Evolutionary conservation across 2,888 invertebrate genomes (phyloP), one percentile per base, ranked within the genome.

Genomic region (Zhengitettix transpicula): DNA sequence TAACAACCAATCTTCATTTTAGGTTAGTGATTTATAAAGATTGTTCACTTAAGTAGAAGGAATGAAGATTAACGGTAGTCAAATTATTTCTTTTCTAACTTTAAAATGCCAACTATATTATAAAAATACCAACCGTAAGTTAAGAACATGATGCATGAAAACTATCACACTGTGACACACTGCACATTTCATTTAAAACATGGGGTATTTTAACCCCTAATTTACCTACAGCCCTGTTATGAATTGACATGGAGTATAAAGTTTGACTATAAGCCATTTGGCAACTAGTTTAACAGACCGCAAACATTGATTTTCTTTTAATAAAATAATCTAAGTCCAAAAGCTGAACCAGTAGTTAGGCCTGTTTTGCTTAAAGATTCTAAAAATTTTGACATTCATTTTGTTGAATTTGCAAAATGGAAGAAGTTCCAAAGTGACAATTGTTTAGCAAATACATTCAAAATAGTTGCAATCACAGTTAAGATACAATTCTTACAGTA

Each of bases 201-300:
- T 58, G 53, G 61, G 59, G 57, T 58, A 52, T 15, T 55, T 41
- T 42, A 55, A 56, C 44, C 57, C 55, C 53, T 42, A 47, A 11
- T 40, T 58, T 55, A 57, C 60, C 63, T 63, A 63, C 63, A 63
- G 60, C 63, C 63, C 63, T 63, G 63, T 57, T 62, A 58, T 60
- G 52, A 63, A 63, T 63, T 63, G 63, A 63, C 63, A 63, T 63
- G 60, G 60, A 63, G 63, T 63, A 63, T 57, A 60, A 63, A 60
- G 60, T 63, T 28, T 60, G 55, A 60, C 60, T 60, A 61, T 55
- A 61, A 61, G 60, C 61, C 63, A 16, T 60, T 55, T 58, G 63
- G 60, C 63, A 61, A 57, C 63, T 63, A 63, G 56, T 59, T 42
- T 60, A 60, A 60, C 61, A 63, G 61, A 63, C 61, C 61, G 42